Base-by-base conservation (phyloP, 2,113 vertebrate species). In the Ammospiza caudacuta region DNA sequence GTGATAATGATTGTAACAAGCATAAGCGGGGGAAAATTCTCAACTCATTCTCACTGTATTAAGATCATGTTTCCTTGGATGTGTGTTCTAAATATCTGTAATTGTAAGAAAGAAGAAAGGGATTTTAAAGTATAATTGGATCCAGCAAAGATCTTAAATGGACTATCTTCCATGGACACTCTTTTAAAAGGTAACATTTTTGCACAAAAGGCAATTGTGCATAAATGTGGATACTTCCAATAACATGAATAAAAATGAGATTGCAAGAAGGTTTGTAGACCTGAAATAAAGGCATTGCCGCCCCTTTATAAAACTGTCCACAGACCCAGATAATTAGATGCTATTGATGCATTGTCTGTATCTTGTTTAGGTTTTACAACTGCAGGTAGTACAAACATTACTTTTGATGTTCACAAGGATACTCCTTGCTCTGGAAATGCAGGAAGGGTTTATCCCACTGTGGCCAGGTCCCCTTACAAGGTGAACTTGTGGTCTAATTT, bases 1-100 rank as follows among this genome's bases (percentile, higher is more conserved):
- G 33, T 93, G 91, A 96, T 92, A 94, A 95, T 94, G 84, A 96
- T 91, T 98, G 89, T 91, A 96, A 95, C 61, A 83, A 83, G 47
- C 79, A 39, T 59, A 87, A 68, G 62, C 68, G 54, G 44, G 35
- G 93, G 64, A 88, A 96, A 96, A 92, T 90, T 81, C 76, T 97
- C 95, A 95, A 87, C 63, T 54, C 49, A 23, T 92, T 94, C 69
- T 77, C 72, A 41, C 74, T 91, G 46, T 31, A 54, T 55, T 83
- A 47, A 89, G 76, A 86, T 15, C 72, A 84, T 13, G 33, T 91
- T 69, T 96, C 62, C 46, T 58, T 80, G 43, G 35, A 74, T 86
- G 29, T 62, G 14, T 72, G 29, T 55, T 75, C 15, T 47, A 55
- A 90, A 70, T 3, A 2, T 90, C 52, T 80, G 15, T 67, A 83